These are phyloP conservation scores for Leptodactylus fallax DNA, from an alignment of 2,797 vertebrate genomes.

Conservation along the genomic window DNA sequence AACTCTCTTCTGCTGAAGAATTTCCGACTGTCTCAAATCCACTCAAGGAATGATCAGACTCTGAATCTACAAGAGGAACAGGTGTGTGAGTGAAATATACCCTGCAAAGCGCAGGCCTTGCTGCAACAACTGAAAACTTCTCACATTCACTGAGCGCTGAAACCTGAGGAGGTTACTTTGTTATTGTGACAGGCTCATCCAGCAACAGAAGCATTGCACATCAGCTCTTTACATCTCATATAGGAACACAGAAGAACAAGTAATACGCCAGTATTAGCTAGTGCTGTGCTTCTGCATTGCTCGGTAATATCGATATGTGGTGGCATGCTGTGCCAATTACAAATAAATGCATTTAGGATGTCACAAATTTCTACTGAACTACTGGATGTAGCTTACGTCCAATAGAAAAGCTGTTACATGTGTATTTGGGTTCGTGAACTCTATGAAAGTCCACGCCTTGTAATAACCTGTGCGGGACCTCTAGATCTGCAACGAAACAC, in stretches of 20 bases:
- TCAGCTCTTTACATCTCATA: background rate
- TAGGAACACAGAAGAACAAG: background rate
- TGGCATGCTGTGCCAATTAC: background rate
- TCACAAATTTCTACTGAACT: background rate
- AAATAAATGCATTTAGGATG: background rate
- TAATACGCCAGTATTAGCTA: background rate
- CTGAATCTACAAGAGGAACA: slow-evolving; percentile 84
- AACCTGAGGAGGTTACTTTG: slow-evolving; percentile 80
- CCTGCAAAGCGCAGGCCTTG: slow-evolving; percentile 74
- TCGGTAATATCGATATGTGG: background rate
- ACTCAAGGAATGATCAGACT: slow-evolving; percentile 88
- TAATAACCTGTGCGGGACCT: background rate
- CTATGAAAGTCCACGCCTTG: background rate
- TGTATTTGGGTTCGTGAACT: background rate
- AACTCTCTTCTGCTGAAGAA: slow-evolving; percentile 79
- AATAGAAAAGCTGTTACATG: background rate
- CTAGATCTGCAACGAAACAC: background rate
- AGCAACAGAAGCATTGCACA: slow-evolving; percentile 61
- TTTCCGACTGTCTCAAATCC: slow-evolving; percentile 87
- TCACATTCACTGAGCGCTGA: slow-evolving; percentile 72
- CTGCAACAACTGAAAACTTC: slow-evolving; percentile 67
- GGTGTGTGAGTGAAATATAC: slow-evolving; percentile 68
- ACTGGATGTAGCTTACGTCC: background rate
- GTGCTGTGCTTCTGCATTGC: background rate
- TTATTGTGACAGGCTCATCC: slow-evolving; percentile 73